These are phyloP conservation scores for Herpailurus yagouaroundi DNA, from an alignment of 2,113 vertebrate species.

Conservation along the genomic window DNA sequence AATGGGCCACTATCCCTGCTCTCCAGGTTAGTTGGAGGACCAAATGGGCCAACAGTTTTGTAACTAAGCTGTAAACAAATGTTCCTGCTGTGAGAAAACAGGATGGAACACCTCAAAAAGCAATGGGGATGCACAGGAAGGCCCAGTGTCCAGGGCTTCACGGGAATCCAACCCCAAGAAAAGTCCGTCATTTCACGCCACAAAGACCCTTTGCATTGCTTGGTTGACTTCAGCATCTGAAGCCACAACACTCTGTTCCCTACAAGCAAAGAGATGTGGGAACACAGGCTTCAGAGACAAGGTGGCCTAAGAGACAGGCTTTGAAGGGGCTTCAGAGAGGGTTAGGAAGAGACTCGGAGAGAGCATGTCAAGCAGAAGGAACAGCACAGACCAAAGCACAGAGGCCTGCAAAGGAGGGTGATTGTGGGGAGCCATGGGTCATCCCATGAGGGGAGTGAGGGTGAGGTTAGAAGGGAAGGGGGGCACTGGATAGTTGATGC, in stretches of 20 bases:
- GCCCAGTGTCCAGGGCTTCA: neutral
- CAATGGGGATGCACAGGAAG: too few species aligned
- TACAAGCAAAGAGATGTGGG: fast-evolving
- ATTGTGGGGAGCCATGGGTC: fast-evolving
- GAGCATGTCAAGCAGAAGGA: neutral
- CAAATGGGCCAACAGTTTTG: neutral
- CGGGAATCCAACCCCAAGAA: neutral
- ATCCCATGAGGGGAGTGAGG: neutral
- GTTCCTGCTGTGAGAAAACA: neutral
- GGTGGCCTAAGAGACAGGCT: fast-evolving
- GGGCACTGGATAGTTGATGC: fast-evolving
- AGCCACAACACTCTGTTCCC: fast-evolving
- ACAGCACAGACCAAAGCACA: neutral
- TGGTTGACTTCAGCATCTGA: neutral
- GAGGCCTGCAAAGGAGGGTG: neutral
- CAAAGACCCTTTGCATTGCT: neutral
- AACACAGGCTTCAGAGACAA: neutral
- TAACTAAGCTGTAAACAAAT: neutral
- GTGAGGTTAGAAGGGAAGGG: too few species aligned
- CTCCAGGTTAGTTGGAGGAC: too few species aligned
- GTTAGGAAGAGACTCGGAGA: neutral
- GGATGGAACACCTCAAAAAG: neutral
- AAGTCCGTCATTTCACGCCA: fast-evolving
- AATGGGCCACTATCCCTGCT: neutral
- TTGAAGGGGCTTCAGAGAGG: too few species aligned